These are phyloP conservation scores for Drosophila barbarae DNA, from an alignment of 2,888 invertebrate species.

Conservation along the genomic window DNA sequence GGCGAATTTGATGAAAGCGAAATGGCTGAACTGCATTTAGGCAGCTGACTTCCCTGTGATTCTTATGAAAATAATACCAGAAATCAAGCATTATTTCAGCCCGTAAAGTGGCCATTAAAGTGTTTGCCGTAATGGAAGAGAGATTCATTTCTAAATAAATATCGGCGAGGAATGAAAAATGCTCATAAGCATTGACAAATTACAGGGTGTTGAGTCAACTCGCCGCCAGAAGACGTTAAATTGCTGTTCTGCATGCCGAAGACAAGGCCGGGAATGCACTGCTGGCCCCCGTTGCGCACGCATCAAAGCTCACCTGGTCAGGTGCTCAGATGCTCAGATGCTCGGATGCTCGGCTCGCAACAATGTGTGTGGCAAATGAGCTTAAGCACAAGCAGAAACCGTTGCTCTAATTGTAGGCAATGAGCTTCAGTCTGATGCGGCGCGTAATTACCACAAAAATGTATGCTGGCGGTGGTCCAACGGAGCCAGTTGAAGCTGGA, in stretches of 20 bases:
- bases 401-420: constrained; percentile 70
- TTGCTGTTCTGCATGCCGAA: constrained; percentile 48
- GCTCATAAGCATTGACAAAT: constrained; percentile 40
- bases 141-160: constrained; percentile 34
- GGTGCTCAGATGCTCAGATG: constrained; percentile 7
- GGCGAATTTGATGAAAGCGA: constrained; percentile 24
- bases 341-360: constrained; percentile 12
- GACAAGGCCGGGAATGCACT: constrained; percentile 6
- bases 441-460: constrained; percentile 70
- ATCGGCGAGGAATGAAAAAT: constrained; percentile 26
- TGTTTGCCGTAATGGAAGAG: constrained; percentile 28
- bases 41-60: constrained; percentile 24
- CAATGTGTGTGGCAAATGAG: constrained; percentile 72
- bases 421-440: constrained; percentile 53
- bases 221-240: constrained; percentile 40
- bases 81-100: constrained; percentile 14
- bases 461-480: constrained; percentile 43
- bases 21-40: constrained; percentile 14
- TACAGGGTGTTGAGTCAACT: constrained; percentile 30
- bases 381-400: constrained; percentile 62
- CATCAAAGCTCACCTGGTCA: constrained; percentile 32
- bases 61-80: constrained; percentile 21
- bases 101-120: constrained; percentile 27
- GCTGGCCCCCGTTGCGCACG: constrained; percentile 22
- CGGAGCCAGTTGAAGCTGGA: constrained; percentile 16